These are phyloP conservation scores for Phyllotis vaccarum DNA, from an alignment of 2,797 vertebrate species.

Conservation along the genomic window DNA sequence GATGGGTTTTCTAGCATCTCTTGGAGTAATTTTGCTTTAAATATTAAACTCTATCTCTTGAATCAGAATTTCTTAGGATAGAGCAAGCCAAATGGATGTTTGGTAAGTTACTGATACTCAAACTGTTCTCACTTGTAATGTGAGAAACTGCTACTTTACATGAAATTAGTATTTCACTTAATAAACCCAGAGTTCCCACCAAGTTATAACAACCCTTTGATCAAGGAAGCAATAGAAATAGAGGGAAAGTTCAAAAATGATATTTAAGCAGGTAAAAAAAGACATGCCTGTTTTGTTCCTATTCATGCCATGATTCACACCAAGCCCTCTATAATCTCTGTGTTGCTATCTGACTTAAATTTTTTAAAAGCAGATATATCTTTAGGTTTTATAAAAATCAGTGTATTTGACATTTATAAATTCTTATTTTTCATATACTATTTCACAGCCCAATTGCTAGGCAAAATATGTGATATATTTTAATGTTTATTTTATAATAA, in stretches of 20 bases:
- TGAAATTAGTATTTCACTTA: background rate
- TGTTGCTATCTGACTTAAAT: constrained; percentile 41
- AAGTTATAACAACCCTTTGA: constrained; percentile 16
- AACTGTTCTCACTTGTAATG: background rate
- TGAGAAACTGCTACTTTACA: background rate
- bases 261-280: constrained; percentile 36
- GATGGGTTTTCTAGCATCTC: background rate
- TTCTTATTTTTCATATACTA: constrained; percentile 14
- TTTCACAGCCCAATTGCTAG: background rate
- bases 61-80: constrained; percentile 15
- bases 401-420: constrained; percentile 34
- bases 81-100: background rate
- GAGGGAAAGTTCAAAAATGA: background rate
- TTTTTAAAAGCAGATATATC: background rate
- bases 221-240: background rate
- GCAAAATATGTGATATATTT: background rate
- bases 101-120: background rate
- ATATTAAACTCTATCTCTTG: background rate
- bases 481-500: background rate
- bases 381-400: constrained; percentile 39
- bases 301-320: background rate
- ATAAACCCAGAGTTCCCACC: background rate
- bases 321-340: background rate
- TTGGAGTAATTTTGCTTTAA: background rate
- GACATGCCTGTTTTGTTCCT: constrained; percentile 23